Percentiles rank a stretch among this genome's conserved stretches.
Evolutionary conservation across 30 jellyfish, hydroid and myxozoan species (phyloP).

Genomic region (Hydractinia echinata): DNA sequence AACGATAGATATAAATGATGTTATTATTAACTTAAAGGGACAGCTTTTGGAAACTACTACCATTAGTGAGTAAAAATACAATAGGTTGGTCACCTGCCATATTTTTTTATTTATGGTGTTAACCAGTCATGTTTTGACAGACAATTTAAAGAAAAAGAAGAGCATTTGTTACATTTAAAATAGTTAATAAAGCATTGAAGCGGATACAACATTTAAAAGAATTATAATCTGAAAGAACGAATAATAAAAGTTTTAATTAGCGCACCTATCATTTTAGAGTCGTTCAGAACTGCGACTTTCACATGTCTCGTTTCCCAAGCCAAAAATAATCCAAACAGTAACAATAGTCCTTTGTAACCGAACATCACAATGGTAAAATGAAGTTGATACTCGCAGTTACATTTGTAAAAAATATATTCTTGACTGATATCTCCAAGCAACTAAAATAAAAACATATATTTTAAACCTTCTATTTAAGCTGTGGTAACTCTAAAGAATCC

Average conservation of each 20-base stretch:
- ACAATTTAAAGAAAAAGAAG: too few relatives aligned
- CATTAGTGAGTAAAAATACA: too few relatives aligned
- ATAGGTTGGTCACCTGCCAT: too few relatives aligned
- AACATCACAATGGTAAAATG: slow-evolving; percentile 9
- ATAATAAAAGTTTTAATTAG: too few relatives aligned
- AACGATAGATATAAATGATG: neutral
- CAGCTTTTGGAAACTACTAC: neutral
- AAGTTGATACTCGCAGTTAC: slow-evolving; percentile 23
- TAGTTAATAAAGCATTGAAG: too few relatives aligned
- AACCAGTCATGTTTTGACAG: too few relatives aligned
- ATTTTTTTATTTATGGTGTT: too few relatives aligned
- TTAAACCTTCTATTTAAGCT: neutral
- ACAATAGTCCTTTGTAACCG: slow-evolving; percentile 41
- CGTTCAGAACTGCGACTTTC: slow-evolving; percentile 78
- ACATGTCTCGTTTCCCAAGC: slow-evolving; percentile 90
- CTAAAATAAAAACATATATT: neutral
- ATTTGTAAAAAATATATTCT: neutral
- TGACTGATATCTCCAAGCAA: neutral
- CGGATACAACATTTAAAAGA: too few relatives aligned
- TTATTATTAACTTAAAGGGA: neutral
- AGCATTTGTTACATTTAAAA: too few relatives aligned
- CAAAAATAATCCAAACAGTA: slow-evolving; percentile 66
- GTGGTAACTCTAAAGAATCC: neutral
- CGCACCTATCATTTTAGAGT: slow-evolving; percentile 54
- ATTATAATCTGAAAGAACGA: too few relatives aligned